These are phyloP conservation scores for Actias luna DNA, from an alignment of 2,888 invertebrate species.

Conservation along the genomic window DNA sequence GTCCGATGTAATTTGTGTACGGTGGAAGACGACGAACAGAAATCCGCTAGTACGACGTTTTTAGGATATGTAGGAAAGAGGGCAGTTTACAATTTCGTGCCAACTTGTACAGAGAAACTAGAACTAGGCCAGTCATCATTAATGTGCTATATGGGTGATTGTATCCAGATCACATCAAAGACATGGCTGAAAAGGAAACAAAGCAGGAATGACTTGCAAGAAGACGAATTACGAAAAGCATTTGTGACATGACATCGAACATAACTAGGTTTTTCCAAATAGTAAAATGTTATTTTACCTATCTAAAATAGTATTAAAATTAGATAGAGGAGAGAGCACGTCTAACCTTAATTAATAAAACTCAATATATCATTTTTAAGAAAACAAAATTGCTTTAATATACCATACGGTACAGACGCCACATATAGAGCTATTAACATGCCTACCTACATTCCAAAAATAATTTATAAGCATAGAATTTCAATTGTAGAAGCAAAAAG, in stretches of 20 bases:
- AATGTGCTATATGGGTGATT: conserved; percentile 70
- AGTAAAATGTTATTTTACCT: neutral
- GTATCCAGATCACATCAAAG: conserved; percentile 78
- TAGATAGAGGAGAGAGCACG: too few species aligned
- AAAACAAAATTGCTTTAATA: too few species aligned
- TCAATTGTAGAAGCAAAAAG: conserved; percentile 18
- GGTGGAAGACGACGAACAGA: conserved; percentile 30
- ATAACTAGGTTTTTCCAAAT: neutral
- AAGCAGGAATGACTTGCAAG: conserved; percentile 46
- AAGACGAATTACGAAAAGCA: conserved; percentile 30
- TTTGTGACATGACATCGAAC: neutral
- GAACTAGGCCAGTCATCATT: conserved; percentile 76
- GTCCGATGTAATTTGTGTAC: conserved; percentile 34
- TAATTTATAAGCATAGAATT: neutral
- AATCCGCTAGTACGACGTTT: conserved; percentile 40
- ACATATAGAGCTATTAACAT: too few species aligned
- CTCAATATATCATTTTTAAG: too few species aligned
- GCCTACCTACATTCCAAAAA: too few species aligned
- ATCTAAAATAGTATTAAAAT: too few species aligned
- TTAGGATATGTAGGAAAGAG: conserved; percentile 73
- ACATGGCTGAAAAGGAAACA: conserved; percentile 47
- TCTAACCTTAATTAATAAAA: too few species aligned
- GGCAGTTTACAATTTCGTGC: conserved; percentile 80
- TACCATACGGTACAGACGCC: too few species aligned
- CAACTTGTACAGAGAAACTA: conserved; percentile 71